A percentile compares a stretch with the other conserved stretches of the same genome.
Conservation (phyloP, 2,113 vertebrate species). For the Girardinichthys multiradiatus region DNA sequence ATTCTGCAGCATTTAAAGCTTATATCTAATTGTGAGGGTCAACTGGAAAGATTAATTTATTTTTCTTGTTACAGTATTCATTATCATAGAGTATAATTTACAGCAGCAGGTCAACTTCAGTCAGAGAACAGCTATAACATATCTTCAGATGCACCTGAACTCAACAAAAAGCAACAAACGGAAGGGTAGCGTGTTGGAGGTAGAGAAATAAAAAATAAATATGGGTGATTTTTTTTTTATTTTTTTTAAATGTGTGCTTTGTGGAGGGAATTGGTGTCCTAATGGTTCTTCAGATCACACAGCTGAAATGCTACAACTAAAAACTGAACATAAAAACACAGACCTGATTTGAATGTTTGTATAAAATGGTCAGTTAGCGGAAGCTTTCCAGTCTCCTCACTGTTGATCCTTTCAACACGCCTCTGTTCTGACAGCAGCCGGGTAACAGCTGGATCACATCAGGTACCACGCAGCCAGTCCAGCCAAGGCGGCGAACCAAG, state of each 20-base stretch:
- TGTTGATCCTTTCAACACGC: not conserved
- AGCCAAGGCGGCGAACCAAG: slow-evolving; percentile 83
- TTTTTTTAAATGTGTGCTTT: not conserved
- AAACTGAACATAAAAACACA: slow-evolving; percentile 11
- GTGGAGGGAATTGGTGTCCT: slow-evolving; percentile 5
- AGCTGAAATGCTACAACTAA: not conserved
- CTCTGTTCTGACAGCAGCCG: slow-evolving; percentile 24
- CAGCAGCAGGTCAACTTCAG: not conserved
- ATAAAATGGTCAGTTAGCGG: slow-evolving; percentile 7
- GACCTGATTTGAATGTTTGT: slow-evolving; percentile 20
- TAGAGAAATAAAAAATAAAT: slow-evolving; percentile 29
- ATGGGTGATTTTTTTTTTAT: too few relatives aligned
- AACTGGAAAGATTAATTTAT: not conserved
- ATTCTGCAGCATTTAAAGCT: not conserved
- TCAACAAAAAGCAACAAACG: not conserved
- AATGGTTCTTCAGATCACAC: slow-evolving; percentile 15
- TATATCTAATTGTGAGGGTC: not conserved
- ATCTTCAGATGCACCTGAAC: not conserved
- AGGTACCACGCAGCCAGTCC: slow-evolving; percentile 90
- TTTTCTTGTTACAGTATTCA: not conserved
- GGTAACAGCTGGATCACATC: slow-evolving; percentile 79
- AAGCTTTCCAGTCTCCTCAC: slow-evolving; percentile 17
- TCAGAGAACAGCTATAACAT: not conserved
- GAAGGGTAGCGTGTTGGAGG: slow-evolving; percentile 40
- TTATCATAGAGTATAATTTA: not conserved